These are phyloP conservation scores for Callipepla californica DNA, from an alignment of 2,113 vertebrate genomes.

Conservation along the genomic window DNA sequence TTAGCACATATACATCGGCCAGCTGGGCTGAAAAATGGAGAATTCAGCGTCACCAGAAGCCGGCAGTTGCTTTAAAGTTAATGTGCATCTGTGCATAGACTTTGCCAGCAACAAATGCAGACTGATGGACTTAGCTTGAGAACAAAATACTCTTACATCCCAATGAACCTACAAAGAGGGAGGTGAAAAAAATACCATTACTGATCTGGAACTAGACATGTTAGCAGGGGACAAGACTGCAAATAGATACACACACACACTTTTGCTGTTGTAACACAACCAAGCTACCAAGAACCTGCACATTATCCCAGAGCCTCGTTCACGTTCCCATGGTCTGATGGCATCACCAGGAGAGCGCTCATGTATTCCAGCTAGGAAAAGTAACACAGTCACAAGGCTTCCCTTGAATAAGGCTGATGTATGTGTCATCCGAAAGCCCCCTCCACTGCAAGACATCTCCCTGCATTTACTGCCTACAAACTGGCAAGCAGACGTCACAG, in stretches of 20 bases:
- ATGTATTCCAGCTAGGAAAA: conserved; percentile 10
- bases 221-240: background rate
- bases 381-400: background rate
- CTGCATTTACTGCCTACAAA: background rate
- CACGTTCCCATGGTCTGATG: background rate
- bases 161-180: background rate
- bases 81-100: background rate
- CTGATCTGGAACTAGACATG: background rate
- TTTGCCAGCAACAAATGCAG: background rate
- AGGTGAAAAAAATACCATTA: background rate
- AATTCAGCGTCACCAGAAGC: background rate
- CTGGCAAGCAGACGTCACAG: background rate
- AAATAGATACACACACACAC: background rate
- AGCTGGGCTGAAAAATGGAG: background rate
- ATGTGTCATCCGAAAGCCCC: accelerated
- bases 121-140: background rate
- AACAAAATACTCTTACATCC: background rate
- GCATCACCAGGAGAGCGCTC: background rate
- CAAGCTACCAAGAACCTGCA: background rate
- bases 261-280: background rate
- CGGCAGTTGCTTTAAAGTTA: background rate
- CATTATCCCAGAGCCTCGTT: background rate
- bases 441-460: background rate
- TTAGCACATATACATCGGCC: accelerated
- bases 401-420: background rate